Conservation (phyloP, 2,797 vertebrate genomes). For the Falco naumanni region DNA sequence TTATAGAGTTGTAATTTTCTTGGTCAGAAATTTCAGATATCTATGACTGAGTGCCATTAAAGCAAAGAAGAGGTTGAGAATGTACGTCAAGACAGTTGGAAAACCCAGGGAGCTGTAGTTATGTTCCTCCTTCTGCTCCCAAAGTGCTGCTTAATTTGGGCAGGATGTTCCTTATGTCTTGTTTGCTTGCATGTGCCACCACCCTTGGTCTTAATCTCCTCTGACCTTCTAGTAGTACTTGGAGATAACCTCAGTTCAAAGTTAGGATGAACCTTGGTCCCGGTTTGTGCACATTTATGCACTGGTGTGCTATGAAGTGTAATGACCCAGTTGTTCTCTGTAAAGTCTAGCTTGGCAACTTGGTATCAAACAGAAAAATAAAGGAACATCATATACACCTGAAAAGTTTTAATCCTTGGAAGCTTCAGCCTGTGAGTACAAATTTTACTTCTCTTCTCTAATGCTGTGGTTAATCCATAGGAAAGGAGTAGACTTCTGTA, state of each 20-base stretch:
- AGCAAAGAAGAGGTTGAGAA: neutral
- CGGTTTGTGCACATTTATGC: neutral
- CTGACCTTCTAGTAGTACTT: neutral
- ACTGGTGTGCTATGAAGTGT: neutral
- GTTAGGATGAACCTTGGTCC: neutral
- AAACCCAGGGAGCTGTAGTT: neutral
- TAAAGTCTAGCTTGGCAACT: neutral
- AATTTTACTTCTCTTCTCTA: neutral
- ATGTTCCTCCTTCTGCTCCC: neutral
- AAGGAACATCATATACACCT: neutral
- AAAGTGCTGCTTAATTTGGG: neutral
- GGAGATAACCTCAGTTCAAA: neutral
- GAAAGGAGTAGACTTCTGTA: neutral
- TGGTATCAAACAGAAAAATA: neutral
- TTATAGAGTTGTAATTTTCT: neutral
- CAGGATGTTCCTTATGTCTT: neutral
- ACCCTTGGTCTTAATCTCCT: neutral
- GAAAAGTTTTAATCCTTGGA: neutral
- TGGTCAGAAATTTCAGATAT: neutral
- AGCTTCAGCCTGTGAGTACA: neutral
- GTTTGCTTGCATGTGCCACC: neutral
- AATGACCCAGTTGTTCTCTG: neutral
- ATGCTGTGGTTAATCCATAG: neutral
- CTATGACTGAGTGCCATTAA: neutral
- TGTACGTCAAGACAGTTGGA: neutral